phyloP scores from a whole-genome alignment of 2,888 invertebrate genomes.

The Mayetiola destructor region DNA sequence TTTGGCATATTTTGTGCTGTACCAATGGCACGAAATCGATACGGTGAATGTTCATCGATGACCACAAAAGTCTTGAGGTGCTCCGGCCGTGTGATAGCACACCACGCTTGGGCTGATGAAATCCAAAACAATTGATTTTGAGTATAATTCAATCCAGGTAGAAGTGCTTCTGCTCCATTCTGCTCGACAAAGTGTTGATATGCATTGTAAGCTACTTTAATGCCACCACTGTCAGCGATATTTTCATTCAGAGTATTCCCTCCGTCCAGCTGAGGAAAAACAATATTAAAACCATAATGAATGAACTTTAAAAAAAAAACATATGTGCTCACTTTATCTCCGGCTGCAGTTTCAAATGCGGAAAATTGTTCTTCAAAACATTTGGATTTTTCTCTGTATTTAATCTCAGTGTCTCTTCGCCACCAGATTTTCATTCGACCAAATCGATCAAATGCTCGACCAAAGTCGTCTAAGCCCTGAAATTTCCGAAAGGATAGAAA shows the following conservation, averaged over 20 bases:
- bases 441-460: too few relatives aligned
- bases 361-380: too few relatives aligned
- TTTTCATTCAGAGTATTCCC: conserved; percentile 76
- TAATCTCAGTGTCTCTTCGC: too few relatives aligned
- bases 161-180: background rate
- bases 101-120: conserved; percentile 11
- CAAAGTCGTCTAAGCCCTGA: too few relatives aligned
- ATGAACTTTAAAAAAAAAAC: too few relatives aligned
- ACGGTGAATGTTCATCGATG: conserved; percentile 47
- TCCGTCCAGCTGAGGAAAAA: conserved; percentile 49
- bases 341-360: too few relatives aligned
- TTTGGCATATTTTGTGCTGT: conserved; percentile 73
- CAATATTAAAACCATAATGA: too few relatives aligned
- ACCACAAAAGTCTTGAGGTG: conserved; percentile 48
- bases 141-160: conserved; percentile 8
- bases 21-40: conserved; percentile 64
- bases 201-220: conserved; percentile 60
- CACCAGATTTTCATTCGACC: too few relatives aligned
- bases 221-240: conserved; percentile 78
- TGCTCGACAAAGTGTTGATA: background rate
- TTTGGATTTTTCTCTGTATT: too few relatives aligned
- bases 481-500: too few relatives aligned
- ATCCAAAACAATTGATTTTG: conserved; percentile 15
- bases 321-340: too few relatives aligned
- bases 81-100: conserved; percentile 45